Conservation (phyloP, 2,888 invertebrate species). For the Cinara cedri region DNA sequence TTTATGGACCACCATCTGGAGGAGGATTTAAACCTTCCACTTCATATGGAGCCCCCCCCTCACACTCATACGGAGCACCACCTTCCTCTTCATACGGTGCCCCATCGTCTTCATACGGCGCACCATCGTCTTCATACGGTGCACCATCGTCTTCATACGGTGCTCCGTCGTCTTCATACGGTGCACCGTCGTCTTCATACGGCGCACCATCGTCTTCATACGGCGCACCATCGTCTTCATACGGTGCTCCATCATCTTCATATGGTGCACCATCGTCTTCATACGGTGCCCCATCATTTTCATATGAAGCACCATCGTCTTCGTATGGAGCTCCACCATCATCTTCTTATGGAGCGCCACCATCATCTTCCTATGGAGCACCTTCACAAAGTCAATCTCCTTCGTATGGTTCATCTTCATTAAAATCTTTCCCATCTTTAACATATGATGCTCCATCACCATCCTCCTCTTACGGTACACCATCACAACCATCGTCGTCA, state of each 20-base stretch:
- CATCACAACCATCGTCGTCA: conserved; percentile 50
- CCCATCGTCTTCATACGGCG: conserved; percentile 28
- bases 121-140: conserved; percentile 49
- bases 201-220: conserved; percentile 33
- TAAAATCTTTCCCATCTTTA: conserved; percentile 40
- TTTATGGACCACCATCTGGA: conserved; percentile 60
- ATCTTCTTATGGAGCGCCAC: conserved; percentile 58
- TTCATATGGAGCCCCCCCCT: conserved; percentile 44
- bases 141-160: conserved; percentile 33
- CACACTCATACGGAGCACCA: conserved; percentile 53
- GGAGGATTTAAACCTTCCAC: conserved; percentile 29
- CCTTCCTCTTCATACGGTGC: conserved; percentile 34
- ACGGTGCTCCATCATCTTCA: conserved; percentile 33
- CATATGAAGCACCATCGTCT: conserved; percentile 42
- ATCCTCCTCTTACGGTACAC: conserved; percentile 49
- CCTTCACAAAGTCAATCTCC: conserved; percentile 33
- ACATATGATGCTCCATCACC: conserved; percentile 47
- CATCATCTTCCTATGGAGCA: conserved; percentile 56
- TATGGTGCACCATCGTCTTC: conserved; percentile 59
- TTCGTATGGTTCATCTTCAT: conserved; percentile 41
- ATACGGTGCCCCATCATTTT: conserved; percentile 53
- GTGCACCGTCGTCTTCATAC: conserved; percentile 57
- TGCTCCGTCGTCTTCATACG: conserved; percentile 58
- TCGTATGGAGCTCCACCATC: conserved; percentile 56
- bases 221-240: conserved; percentile 26